These are phyloP conservation scores for Catocala nupta DNA, from an alignment of 2,888 invertebrate species.

Conservation along the genomic window DNA sequence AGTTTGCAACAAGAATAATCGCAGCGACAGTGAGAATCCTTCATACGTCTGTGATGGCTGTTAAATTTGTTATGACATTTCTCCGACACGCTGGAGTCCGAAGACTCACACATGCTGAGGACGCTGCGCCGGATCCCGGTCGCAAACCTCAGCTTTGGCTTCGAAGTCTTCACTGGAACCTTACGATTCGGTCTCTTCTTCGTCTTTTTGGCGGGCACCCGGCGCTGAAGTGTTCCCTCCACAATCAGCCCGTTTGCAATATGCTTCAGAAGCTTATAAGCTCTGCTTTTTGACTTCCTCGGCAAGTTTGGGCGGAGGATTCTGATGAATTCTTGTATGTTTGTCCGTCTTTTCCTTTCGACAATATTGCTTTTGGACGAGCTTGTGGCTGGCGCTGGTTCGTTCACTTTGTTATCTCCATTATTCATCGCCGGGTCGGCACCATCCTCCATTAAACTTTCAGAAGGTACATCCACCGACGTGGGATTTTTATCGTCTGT, in stretches of 20 bases:
- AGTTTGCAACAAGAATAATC: slow-evolving; percentile 20
- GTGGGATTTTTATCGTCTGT: too few relatives aligned
- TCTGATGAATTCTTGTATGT: slow-evolving; percentile 26
- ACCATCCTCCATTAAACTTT: too few relatives aligned
- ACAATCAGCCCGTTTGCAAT: slow-evolving; percentile 40
- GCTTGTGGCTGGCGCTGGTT: slow-evolving; percentile 28
- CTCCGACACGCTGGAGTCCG: slow-evolving; percentile 24
- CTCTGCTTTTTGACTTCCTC: slow-evolving; percentile 57
- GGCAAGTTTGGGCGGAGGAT: slow-evolving; percentile 50
- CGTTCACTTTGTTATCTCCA: neutral
- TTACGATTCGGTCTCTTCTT: slow-evolving; percentile 17
- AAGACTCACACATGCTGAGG: slow-evolving; percentile 23
- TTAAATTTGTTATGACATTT: too few relatives aligned
- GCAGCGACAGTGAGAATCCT: slow-evolving; percentile 28
- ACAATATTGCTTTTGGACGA: slow-evolving; percentile 16
- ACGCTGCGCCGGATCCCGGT: neutral
- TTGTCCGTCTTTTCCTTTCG: slow-evolving; percentile 6
- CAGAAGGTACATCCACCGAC: too few relatives aligned
- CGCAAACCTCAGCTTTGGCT: slow-evolving; percentile 15
- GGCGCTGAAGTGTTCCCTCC: slow-evolving; percentile 7
- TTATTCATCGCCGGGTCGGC: too few relatives aligned
- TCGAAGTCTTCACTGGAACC: neutral
- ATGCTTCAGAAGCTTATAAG: slow-evolving; percentile 47
- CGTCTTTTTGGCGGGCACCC: slow-evolving; percentile 10
- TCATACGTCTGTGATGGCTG: neutral